phyloP scores from a whole-genome alignment of 1,140 invertebrate genomes.

The Streblospio benedicti region DNA sequence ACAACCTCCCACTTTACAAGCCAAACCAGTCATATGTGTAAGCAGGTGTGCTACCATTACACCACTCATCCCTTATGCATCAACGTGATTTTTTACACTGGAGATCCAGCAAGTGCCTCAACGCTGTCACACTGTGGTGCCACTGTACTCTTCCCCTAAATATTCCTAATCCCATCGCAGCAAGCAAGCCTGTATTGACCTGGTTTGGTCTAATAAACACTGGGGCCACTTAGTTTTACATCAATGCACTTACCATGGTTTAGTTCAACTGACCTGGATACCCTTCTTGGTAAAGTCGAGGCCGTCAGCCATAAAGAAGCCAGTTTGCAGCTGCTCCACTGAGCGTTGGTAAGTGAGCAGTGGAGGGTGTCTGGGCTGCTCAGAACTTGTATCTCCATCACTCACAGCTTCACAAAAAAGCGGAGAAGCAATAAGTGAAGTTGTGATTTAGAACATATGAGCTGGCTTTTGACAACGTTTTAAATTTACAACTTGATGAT shows the following conservation, averaged over 20 bases:
- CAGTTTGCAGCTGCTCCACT: conserved; percentile 26
- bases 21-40: no score
- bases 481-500: background rate
- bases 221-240: background rate
- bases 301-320: conserved; percentile 40
- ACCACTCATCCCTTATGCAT: no score
- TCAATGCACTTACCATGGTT: background rate
- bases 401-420: conserved; percentile 28
- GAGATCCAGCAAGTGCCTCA: no score
- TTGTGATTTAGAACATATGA: background rate
- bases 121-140: no score
- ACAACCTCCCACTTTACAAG: no score
- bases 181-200: no score
- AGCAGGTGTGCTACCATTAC: no score
- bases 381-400: conserved; percentile 27
- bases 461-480: background rate
- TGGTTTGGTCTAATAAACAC: no score
- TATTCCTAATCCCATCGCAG: no score
- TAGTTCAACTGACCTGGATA: conserved; percentile 32
- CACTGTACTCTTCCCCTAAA: no score
- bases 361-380: no score
- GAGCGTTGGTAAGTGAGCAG: conserved; percentile 11
- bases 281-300: conserved; percentile 44
- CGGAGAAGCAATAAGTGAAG: conserved; percentile 25
- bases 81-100: no score